Evolutionary conservation across 2,113 vertebrate species (phyloP).

Genomic region (Ranitomeya variabilis): DNA sequence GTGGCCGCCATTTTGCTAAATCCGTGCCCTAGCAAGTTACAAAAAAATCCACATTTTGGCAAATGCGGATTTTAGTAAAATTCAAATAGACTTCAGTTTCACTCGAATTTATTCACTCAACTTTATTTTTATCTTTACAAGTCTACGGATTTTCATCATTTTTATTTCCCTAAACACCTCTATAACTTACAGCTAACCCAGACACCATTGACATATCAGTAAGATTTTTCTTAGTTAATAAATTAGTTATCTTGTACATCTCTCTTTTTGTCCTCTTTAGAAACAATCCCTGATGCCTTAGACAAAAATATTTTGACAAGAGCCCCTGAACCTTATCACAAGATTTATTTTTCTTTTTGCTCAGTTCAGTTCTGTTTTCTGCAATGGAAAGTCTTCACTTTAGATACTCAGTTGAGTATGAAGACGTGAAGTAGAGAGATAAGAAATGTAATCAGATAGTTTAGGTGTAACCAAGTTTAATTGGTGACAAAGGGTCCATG

Average conservation of each 20-base stretch:
- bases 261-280: neutral
- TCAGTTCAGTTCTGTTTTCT: neutral
- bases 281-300: neutral
- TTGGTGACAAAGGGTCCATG: constrained; percentile 49
- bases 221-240: neutral
- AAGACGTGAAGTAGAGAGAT: constrained; percentile 35
- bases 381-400: constrained; percentile 36
- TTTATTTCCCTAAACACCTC: neutral
- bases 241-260: neutral
- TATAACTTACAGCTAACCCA: neutral
- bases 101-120: no score
- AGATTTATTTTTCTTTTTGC: neutral
- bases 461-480: constrained; percentile 49
- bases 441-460: constrained; percentile 46
- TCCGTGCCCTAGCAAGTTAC: no score
- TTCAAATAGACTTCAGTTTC: no score
- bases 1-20: no score
- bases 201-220: neutral
- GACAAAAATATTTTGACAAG: neutral
- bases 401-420: constrained; percentile 45
- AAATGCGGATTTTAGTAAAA: no score
- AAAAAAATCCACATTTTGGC: no score
- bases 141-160: no score
- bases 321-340: constrained; percentile 19
- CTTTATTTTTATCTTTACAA: no score